phyloP scores from a whole-genome alignment of 1,140 invertebrate species.

The Bursaphelenchus mucronatus region DNA sequence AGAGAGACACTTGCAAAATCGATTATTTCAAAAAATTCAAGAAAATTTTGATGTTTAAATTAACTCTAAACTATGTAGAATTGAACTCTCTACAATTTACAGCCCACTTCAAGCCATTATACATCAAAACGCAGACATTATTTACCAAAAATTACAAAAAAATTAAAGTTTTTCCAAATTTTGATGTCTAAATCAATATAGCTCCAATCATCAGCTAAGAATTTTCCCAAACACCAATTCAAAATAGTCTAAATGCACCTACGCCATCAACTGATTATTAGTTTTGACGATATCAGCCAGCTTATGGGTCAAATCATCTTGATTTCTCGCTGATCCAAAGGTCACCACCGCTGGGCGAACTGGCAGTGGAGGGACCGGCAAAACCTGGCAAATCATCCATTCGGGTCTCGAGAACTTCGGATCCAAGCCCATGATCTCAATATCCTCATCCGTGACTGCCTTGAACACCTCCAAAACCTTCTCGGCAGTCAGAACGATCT shows the following conservation, averaged over 20 bases:
- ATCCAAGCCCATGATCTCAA: constrained; percentile 74
- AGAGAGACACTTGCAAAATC: background rate
- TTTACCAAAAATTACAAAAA: too few relatives aligned
- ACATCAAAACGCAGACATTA: too few relatives aligned
- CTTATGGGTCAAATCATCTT: constrained; percentile 98
- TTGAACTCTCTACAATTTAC: too few relatives aligned
- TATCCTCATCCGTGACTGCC: constrained; percentile 94
- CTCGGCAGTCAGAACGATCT: constrained; percentile 85
- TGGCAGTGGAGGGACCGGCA: constrained; percentile 90
- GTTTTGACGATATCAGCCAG: constrained; percentile 96
- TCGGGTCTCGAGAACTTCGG: constrained; percentile 81
- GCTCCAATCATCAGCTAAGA: background rate
- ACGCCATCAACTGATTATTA: constrained; percentile 80
- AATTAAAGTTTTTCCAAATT: too few relatives aligned
- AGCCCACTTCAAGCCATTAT: too few relatives aligned
- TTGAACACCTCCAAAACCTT: constrained; percentile 92
- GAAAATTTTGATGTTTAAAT: too few relatives aligned
- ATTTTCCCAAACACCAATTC: constrained; percentile 15
- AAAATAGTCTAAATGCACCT: constrained; percentile 4
- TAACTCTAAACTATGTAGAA: too few relatives aligned
- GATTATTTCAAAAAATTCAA: background rate
- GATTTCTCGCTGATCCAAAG: constrained; percentile 95
- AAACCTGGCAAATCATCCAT: constrained; percentile 96
- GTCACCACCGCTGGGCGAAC: constrained; percentile 93
- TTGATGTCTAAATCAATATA: too few relatives aligned